Evolutionary conservation across 2,797 vertebrate genomes (phyloP).

Genomic region (Lagorchestes hirsutus): DNA sequence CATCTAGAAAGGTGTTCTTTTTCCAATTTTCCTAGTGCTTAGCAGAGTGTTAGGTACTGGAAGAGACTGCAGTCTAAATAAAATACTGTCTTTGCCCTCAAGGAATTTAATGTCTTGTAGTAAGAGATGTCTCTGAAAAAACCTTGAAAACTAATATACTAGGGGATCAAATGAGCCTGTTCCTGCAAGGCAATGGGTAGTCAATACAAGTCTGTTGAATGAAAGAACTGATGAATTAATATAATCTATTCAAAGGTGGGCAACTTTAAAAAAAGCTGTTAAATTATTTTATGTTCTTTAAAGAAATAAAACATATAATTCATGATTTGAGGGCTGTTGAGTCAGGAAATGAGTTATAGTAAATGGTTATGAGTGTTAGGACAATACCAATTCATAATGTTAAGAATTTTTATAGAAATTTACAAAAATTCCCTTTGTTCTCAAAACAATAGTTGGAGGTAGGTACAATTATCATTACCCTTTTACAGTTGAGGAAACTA

Average conservation of each 20-base stretch:
- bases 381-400: not conserved
- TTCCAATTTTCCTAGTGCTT: not conserved
- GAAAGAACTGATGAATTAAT: not conserved
- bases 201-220: not conserved
- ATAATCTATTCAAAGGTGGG: not conserved
- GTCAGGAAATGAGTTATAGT: constrained; percentile 9
- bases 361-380: not conserved
- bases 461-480: not conserved
- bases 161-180: not conserved
- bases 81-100: not conserved
- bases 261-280: not conserved
- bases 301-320: constrained; percentile 28
- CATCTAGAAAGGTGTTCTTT: not conserved
- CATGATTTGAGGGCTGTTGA: constrained; percentile 9
- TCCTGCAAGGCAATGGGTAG: not conserved
- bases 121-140: not conserved
- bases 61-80: not conserved
- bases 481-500: not conserved
- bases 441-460: not conserved
- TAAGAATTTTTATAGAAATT: not conserved
- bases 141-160: not conserved
- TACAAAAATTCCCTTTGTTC: not conserved
- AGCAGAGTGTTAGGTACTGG: not conserved
- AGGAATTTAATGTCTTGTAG: not conserved
- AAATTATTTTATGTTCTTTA: not conserved